phyloP scores from a whole-genome alignment of 2,888 invertebrate species.

The Caenorhabditis auriculariae region DNA sequence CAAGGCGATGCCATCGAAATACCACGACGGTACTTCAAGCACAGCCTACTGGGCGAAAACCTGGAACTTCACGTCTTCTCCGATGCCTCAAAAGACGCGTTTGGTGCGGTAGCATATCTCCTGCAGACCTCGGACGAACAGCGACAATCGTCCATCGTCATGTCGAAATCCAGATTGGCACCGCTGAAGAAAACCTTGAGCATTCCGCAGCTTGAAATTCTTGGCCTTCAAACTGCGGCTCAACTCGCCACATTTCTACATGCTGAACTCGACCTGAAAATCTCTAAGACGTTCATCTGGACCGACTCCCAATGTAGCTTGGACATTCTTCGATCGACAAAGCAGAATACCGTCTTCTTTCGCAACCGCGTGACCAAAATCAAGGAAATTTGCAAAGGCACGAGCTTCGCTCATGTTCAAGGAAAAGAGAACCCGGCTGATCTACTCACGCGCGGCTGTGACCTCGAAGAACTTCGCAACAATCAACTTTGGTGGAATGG shows the following conservation, averaged over 20 bases:
- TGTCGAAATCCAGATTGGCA: slow-evolving; percentile 23
- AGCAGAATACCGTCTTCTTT: neutral
- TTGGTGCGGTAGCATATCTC: slow-evolving; percentile 8
- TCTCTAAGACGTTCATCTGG: slow-evolving; percentile 7
- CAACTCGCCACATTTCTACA: neutral
- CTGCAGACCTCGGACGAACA: neutral
- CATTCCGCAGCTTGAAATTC: slow-evolving; percentile 7
- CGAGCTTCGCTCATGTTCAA: slow-evolving; percentile 4
- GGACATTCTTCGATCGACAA: neutral
- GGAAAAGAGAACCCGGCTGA: slow-evolving; percentile 12
- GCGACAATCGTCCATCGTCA: slow-evolving; percentile 30
- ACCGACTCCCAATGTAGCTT: slow-evolving; percentile 7
- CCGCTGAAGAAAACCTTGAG: neutral
- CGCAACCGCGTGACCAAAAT: slow-evolving; percentile 1
- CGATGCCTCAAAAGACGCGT: slow-evolving; percentile 4
- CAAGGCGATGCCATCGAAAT: neutral
- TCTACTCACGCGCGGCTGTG: slow-evolving; percentile 4
- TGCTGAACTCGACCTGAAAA: neutral
- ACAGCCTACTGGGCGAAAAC: neutral
- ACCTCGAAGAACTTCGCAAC: neutral
- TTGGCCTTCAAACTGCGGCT: neutral
- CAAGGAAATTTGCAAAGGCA: neutral
- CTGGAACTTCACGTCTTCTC: slow-evolving; percentile 9
- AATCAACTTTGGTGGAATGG: slow-evolving; percentile 9
- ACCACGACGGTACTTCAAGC: neutral